A percentile compares a stretch with the other conserved stretches of the same genome.
Conservation (phyloP, 23 tunicate species). For the Phallusia fumigata region DNA sequence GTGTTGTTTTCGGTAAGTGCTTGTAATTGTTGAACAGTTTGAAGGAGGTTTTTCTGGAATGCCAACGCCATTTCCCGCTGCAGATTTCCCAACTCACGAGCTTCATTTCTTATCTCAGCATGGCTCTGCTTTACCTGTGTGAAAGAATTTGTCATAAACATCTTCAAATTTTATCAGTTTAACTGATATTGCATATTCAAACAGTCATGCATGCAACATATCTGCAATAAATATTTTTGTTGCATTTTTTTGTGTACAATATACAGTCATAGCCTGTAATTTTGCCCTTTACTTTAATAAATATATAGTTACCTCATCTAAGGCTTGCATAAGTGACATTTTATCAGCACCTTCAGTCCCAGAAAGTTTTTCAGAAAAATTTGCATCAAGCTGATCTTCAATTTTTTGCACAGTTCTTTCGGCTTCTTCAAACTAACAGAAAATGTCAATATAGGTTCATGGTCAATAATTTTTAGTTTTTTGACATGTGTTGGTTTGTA, state of each 20-base stretch:
- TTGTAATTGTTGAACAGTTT: constrained; percentile 62
- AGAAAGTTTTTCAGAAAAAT: background rate
- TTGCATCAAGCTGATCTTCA: background rate
- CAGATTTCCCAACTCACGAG: constrained; percentile 35
- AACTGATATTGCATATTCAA: too few species aligned
- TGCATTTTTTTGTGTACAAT: too few species aligned
- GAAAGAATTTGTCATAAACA: too few species aligned
- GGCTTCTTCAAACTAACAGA: constrained; percentile 16
- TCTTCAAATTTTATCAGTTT: too few species aligned
- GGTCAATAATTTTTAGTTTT: too few species aligned
- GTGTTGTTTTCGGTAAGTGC: constrained; percentile 47
- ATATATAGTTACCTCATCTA: background rate
- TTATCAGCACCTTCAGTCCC: background rate
- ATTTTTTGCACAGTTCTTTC: constrained; percentile 2
- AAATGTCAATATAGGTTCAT: too few species aligned
- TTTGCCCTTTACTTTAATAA: too few species aligned
- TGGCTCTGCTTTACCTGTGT: constrained; percentile 47
- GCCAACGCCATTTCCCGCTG: constrained; percentile 75
- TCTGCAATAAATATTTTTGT: too few species aligned
- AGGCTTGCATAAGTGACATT: background rate
- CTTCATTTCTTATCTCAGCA: constrained; percentile 52
- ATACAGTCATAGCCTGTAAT: too few species aligned
- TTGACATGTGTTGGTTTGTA: too few species aligned
- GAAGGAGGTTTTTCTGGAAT: constrained; percentile 56
- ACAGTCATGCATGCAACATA: too few species aligned